phyloP scores from a whole-genome alignment of 2,113 vertebrate species.

The Promerops cafer region DNA sequence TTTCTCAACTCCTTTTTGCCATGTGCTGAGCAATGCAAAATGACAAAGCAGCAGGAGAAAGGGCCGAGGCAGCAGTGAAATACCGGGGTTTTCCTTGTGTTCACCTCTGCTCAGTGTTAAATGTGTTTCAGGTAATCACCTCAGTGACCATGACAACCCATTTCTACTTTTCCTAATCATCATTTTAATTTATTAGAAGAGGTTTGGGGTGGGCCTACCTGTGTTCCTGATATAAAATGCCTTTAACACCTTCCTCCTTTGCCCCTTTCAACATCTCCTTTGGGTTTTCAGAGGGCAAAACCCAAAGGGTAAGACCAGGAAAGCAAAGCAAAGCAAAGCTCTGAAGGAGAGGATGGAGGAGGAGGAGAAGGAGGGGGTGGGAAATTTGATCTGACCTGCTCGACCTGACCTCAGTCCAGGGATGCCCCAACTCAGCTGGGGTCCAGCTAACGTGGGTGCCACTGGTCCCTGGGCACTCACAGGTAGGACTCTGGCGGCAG shows the following conservation, averaged over 20 bases:
- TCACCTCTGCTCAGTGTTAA: slow-evolving; percentile 62
- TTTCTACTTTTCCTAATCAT: slow-evolving; percentile 30
- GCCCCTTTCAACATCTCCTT: not conserved
- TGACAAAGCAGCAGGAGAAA: not conserved
- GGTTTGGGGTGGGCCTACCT: not conserved
- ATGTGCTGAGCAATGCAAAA: not conserved
- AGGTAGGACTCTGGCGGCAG: not conserved
- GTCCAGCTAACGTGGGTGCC: not conserved
- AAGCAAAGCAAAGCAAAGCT: not conserved
- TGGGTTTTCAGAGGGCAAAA: slow-evolving; percentile 12
- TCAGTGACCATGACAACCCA: slow-evolving; percentile 17
- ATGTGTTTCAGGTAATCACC: slow-evolving; percentile 21
- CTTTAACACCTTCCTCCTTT: not conserved
- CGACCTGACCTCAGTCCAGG: not conserved
- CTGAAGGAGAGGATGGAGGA: not conserved
- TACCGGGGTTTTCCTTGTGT: not conserved
- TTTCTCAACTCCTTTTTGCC: slow-evolving; percentile 37
- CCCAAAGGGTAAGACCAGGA: not conserved
- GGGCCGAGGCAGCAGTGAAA: not conserved
- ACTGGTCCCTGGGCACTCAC: not conserved
- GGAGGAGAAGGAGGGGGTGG: not conserved
- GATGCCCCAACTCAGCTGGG: not conserved
- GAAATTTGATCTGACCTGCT: not conserved
- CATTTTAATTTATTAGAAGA: slow-evolving; percentile 44
- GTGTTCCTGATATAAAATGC: not conserved